These are phyloP conservation scores for Glomeris marginata DNA, from an alignment of 2,888 invertebrate genomes.

Conservation along the genomic window DNA sequence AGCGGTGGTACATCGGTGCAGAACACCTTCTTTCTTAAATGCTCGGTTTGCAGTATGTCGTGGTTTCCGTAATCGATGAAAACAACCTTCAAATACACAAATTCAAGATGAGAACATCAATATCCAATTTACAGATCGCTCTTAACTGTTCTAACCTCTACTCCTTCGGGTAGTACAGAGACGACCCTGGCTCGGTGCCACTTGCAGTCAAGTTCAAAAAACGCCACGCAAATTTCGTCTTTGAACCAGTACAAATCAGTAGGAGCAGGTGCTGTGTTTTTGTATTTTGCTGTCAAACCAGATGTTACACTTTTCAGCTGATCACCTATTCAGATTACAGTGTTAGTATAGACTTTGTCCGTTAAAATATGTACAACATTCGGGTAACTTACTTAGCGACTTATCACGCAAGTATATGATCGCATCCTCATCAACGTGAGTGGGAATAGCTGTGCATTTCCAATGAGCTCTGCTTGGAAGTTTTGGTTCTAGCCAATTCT, in stretches of 20 bases:
- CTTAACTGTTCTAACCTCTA: not conserved
- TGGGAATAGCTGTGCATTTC: slow-evolving; percentile 37
- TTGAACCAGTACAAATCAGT: slow-evolving; percentile 40
- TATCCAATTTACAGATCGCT: not conserved
- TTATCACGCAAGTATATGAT: slow-evolving; percentile 20
- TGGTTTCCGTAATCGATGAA: slow-evolving; percentile 74
- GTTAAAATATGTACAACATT: no score
- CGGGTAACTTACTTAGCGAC: no score
- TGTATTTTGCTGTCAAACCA: slow-evolving; percentile 37
- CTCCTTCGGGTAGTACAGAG: slow-evolving; percentile 27
- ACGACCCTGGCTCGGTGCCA: slow-evolving; percentile 58
- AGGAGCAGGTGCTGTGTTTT: slow-evolving; percentile 33
- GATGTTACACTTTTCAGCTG: slow-evolving; percentile 37
- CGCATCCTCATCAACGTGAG: slow-evolving; percentile 42
- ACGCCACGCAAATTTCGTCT: slow-evolving; percentile 52
- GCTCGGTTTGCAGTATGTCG: slow-evolving; percentile 42
- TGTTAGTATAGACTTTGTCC: no score
- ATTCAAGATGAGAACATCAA: not conserved
- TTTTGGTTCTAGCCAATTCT: slow-evolving; percentile 45
- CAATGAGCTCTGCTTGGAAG: slow-evolving; percentile 39
- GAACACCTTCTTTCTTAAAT: slow-evolving; percentile 46
- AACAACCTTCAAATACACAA: slow-evolving; percentile 33
- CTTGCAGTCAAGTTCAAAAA: slow-evolving; percentile 45
- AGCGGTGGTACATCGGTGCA: slow-evolving; percentile 50
- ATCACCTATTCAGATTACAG: not conserved